Percentiles rank a stretch among this genome's conserved stretches.
Evolutionary conservation across 2,797 vertebrate species (phyloP).

Genomic region (Acanthiza pusilla): DNA sequence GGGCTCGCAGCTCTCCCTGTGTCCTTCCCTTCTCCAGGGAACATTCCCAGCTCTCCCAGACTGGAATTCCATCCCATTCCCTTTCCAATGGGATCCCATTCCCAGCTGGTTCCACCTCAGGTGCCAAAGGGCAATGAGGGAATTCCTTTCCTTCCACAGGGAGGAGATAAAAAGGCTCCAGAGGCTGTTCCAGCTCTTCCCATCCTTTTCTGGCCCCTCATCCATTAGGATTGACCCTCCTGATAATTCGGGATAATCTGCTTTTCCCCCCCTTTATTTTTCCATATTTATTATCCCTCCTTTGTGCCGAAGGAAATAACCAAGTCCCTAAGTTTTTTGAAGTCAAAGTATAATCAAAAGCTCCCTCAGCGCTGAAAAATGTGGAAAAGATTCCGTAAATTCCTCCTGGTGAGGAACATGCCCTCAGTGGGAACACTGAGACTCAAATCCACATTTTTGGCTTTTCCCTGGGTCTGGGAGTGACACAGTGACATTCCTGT

Average conservation of each 20-base stretch:
- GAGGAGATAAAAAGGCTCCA: background rate
- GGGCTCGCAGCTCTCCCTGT: background rate
- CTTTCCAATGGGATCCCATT: background rate
- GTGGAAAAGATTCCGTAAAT: background rate
- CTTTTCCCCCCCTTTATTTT: background rate
- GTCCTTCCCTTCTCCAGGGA: background rate
- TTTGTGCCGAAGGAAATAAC: background rate
- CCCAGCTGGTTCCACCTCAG: background rate
- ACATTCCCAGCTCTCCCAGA: background rate
- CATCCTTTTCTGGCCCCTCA: background rate
- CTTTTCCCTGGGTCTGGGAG: background rate
- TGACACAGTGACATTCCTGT: background rate
- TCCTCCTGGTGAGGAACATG: background rate
- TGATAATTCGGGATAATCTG: background rate
- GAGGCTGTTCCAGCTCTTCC: background rate
- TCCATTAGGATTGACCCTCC: background rate
- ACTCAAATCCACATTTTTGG: background rate
- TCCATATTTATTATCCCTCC: too few relatives aligned
- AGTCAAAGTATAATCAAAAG: background rate
- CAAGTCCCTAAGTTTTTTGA: background rate
- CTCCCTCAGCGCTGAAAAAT: background rate
- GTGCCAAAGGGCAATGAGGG: too few relatives aligned
- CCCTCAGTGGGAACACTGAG: background rate
- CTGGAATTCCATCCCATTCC: background rate
- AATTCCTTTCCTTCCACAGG: background rate